Evolutionary conservation across 2,113 vertebrate genomes (phyloP), one percentile per base, ranked within the genome.

Genomic region (Microcebus murinus): DNA sequence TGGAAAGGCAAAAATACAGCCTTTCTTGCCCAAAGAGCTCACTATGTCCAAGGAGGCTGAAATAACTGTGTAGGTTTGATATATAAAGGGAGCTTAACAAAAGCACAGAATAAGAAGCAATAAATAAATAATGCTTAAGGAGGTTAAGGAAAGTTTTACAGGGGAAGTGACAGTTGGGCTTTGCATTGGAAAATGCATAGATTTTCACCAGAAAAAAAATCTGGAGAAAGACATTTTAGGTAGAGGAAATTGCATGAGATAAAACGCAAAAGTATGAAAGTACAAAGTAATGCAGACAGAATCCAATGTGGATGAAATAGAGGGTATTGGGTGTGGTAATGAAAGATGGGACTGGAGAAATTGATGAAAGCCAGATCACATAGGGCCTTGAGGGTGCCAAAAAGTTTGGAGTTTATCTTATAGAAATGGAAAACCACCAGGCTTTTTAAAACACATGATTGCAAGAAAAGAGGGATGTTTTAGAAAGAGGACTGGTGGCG

Each of bases 391-490:
- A 67, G n/a, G 48, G 7, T 91, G 84, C 74, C 76, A 42, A 68
- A 50, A 90, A 52, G 27, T n/a, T 39, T 80, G 68, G 73, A 87
- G 73, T 87, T 85, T 86, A 88, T 84, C 52, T 77, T 84, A 86
- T 4, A 88, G 86, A 92, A 90, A 50, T 42, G 48, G 67, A 55
- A 77, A 91, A 39, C 8, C 55, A 73, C 34, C 31, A 42, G 61
- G 8, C 25, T 76, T 93, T 84, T 85, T 25, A 55, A 86, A 81
- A 76, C 18, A 77, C 9, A 61, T 3, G 29, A 65, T 23, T 84
- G 23, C 4, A 91, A 42, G 55, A 39, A 57, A 52, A 80, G 63
- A 67, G 3, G 18, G 23, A 39, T 25, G 74, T 20, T 93, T 68
- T 81, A 67, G 31, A 93, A 76, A 82, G 45, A 63, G 23, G 39